phyloP scores from a whole-genome alignment of 2,888 invertebrate genomes.

The Epinotia ramella region DNA sequence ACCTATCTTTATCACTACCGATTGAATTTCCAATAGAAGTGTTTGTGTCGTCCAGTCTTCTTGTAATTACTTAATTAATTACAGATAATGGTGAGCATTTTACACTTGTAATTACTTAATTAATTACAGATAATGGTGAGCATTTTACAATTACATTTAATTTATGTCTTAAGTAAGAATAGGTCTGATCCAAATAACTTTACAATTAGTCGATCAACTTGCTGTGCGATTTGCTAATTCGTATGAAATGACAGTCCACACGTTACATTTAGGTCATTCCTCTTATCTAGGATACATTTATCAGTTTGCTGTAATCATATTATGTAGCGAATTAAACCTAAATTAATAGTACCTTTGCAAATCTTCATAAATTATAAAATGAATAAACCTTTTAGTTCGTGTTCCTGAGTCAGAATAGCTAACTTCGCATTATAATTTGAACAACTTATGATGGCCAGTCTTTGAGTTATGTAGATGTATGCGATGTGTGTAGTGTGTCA shows the following conservation, averaged over 20 bases:
- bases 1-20: constrained; percentile 34
- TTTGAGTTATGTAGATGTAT: too few species aligned
- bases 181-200: neutral
- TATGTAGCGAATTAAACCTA: neutral
- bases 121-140: constrained; percentile 33
- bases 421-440: neutral
- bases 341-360: neutral
- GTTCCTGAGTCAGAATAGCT: neutral
- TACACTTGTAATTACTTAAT: neutral
- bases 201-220: neutral
- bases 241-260: neutral
- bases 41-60: constrained; percentile 39
- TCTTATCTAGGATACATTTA: neutral
- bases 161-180: neutral
- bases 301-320: neutral
- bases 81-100: constrained; percentile 32
- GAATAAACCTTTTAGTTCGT: neutral
- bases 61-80: neutral
- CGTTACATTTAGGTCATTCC: neutral
- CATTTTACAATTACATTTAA: neutral
- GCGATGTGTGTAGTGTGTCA: too few species aligned
- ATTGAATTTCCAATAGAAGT: constrained; percentile 34
- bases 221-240: neutral
- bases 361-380: neutral
- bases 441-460: too few species aligned